phyloP scores from a whole-genome alignment of 2,113 vertebrate genomes.

The Passer domesticus region DNA sequence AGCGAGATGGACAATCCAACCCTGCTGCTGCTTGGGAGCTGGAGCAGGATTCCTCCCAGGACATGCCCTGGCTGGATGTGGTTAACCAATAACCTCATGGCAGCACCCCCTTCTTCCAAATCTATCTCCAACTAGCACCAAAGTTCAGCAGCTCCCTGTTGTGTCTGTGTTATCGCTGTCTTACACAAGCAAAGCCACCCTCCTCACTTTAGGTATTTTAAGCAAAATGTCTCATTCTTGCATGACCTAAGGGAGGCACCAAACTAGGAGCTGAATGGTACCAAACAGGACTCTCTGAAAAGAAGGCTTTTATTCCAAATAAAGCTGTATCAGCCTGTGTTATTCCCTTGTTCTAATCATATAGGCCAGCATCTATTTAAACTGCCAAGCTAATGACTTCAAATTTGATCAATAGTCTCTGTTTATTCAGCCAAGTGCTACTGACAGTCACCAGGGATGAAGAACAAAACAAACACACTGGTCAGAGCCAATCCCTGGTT shows the following conservation, averaged over 20 bases:
- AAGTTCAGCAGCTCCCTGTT: not conserved
- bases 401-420: constrained; percentile 64
- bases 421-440: constrained; percentile 59
- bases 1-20: not conserved
- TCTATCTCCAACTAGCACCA: not conserved
- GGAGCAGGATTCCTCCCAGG: not conserved
- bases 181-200: not conserved
- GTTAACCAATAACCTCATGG: not conserved
- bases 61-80: not conserved
- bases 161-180: fast-evolving
- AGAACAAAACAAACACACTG: constrained; percentile 55
- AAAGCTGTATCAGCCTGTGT: constrained; percentile 67
- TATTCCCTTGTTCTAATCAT: constrained; percentile 68
- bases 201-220: not conserved
- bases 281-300: constrained; percentile 49
- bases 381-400: constrained; percentile 67
- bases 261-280: constrained; percentile 28
- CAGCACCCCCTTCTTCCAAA: not conserved
- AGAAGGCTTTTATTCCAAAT: constrained; percentile 47
- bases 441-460: constrained; percentile 56
- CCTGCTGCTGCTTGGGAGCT: not conserved
- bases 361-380: constrained; percentile 68
- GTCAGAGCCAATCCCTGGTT: not conserved
- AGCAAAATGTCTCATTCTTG: constrained; percentile 22
- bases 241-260: constrained; percentile 3